Conservation (phyloP, 2,888 invertebrate species). For the Oxyscelio sp. region DNA sequence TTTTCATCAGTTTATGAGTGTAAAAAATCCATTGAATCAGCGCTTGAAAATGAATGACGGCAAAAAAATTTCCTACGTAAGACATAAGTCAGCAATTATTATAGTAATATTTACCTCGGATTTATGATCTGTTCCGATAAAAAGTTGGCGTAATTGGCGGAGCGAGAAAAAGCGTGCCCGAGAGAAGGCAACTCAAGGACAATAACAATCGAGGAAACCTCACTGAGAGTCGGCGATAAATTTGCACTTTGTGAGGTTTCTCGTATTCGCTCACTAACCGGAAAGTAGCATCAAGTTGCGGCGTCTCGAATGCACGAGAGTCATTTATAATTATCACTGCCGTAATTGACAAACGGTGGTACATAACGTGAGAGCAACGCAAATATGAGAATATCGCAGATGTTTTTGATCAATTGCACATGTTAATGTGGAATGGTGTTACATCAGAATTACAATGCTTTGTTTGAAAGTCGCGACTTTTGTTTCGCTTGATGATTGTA, state of each 20-base stretch:
- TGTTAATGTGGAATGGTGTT: conserved; percentile 27
- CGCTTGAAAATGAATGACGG: neutral
- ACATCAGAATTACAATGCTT: conserved; percentile 39
- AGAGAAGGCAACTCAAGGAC: conserved; percentile 40
- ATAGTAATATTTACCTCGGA: conserved; percentile 44
- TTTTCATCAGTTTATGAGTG: no score
- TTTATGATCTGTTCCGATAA: conserved; percentile 21
- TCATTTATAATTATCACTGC: conserved; percentile 35
- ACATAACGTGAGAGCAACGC: neutral
- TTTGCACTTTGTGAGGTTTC: conserved; percentile 58
- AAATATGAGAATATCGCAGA: conserved; percentile 22
- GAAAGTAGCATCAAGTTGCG: conserved; percentile 23
- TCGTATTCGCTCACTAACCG: conserved; percentile 30
- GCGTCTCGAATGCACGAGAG: conserved; percentile 1
- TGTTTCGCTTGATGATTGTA: conserved; percentile 33
- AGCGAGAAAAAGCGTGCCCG: conserved; percentile 26
- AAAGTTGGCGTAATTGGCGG: conserved; percentile 50
- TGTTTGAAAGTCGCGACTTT: conserved; percentile 37
- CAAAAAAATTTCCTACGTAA: neutral
- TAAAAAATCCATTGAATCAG: no score
- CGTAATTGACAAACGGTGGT: conserved; percentile 23
- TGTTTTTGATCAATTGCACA: conserved; percentile 45
- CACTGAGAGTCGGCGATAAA: conserved; percentile 39
- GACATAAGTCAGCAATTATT: conserved; percentile 36
- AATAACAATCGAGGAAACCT: conserved; percentile 60